phyloP scores from a whole-genome alignment of 2,888 invertebrate genomes.

The Stenichneumon culpator region DNA sequence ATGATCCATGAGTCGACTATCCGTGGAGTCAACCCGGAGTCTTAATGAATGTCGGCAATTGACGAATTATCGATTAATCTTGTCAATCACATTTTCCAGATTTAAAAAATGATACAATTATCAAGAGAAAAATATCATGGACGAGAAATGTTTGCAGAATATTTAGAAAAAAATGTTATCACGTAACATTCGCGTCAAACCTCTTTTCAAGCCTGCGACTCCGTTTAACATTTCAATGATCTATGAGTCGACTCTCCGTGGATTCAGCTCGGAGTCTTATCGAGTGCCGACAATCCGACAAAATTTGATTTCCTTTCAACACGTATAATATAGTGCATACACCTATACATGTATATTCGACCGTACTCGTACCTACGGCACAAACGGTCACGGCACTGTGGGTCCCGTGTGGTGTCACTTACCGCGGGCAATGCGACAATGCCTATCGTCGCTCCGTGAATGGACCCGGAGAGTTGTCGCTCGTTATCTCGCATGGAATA shows the following conservation, averaged over 20 bases:
- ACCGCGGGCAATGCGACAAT: conserved; percentile 57
- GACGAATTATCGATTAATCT: neutral
- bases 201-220: neutral
- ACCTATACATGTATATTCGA: neutral
- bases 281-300: conserved; percentile 3
- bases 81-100: neutral
- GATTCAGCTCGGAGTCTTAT: neutral
- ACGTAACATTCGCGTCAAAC: neutral
- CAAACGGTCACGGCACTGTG: conserved; percentile 44
- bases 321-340: neutral
- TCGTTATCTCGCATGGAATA: conserved; percentile 23
- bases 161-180: too few species aligned
- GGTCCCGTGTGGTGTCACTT: conserved; percentile 56
- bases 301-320: neutral
- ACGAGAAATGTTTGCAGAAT: neutral
- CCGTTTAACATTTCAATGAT: neutral
- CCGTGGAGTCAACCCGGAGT: neutral
- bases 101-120: neutral
- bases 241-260: neutral
- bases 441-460: conserved; percentile 58
- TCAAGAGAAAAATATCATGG: neutral
- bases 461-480: conserved; percentile 57
- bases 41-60: neutral
- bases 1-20: neutral
- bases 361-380: conserved; percentile 4